phyloP scores from a whole-genome alignment of 1,140 invertebrate genomes.

The Trichonephila clavipes region DNA sequence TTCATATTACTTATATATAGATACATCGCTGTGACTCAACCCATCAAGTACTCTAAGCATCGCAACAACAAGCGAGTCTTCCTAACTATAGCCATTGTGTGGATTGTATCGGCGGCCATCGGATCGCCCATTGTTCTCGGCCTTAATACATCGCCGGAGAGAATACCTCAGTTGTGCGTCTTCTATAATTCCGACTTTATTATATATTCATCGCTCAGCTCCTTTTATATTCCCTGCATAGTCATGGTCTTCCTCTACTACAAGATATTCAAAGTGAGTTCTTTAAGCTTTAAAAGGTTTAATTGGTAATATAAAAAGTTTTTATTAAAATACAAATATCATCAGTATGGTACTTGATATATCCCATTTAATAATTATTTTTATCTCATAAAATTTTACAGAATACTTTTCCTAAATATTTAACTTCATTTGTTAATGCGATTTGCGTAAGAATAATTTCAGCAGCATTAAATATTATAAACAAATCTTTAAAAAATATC shows the following conservation, averaged over 20 bases:
- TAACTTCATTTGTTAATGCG: too few species aligned
- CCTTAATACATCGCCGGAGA: constrained; percentile 88
- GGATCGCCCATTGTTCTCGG: constrained; percentile 98
- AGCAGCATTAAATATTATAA: too few species aligned
- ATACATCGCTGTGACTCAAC: constrained; percentile 99
- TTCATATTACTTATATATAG: constrained; percentile 82
- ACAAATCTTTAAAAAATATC: too few species aligned
- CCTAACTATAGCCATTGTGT: constrained; percentile 97
- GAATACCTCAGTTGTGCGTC: constrained; percentile 84
- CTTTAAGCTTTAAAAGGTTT: too few species aligned
- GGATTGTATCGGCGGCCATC: constrained; percentile 97
- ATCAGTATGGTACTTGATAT: too few species aligned
- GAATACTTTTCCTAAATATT: too few species aligned
- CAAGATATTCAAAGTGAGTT: constrained; percentile 94
- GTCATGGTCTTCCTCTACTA: constrained; percentile 99
- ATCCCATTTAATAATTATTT: too few species aligned
- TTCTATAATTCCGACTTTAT: constrained; percentile 99
- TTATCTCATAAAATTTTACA: too few species aligned
- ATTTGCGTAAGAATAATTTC: too few species aligned
- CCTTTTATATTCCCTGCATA: constrained; percentile 99
- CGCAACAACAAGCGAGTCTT: constrained; percentile 97
- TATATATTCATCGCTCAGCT: constrained; percentile 97
- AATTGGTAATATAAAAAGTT: too few species aligned
- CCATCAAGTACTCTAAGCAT: constrained; percentile 98
- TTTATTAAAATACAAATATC: too few species aligned